Base-by-base conservation (phyloP, 1,140 invertebrate species). In the Neocloeon triangulifer region DNA sequence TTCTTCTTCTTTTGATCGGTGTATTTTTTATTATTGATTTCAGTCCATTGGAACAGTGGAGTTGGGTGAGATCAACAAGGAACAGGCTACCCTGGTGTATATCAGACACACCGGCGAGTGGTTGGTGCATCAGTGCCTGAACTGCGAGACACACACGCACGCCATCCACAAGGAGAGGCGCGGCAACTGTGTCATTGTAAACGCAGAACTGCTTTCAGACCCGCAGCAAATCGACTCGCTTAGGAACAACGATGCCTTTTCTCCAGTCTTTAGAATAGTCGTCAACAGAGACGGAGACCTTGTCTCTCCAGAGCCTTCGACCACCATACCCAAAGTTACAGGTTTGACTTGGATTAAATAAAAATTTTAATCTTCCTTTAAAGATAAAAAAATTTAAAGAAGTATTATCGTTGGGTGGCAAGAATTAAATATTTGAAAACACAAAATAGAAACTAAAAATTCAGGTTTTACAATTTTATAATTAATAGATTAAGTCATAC, bases 141-240 rank as follows among this genome's bases (percentile, higher is more conserved):
- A 56, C 41, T 58, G 55, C 44, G 41, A 36, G n/a, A 43, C 42
- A 35, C 50, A 57, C 36, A 59, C 59, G 10, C 58, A 62, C 47
- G 59, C 59, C n/a, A 43, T 62, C 5, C 55, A 61, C 22, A 48
- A 45, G 37, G 50, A 58, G 36, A 48, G 50, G 40, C 58, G 56
- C 37, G 56, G 56, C 27, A 48, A 51, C 33, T 46, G 46, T 39
- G 53, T 61, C 30, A 43, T 62, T 15, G 49, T 62, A 32, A 51
- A 51, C 41, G 43, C 43, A 19, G 46, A 54, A 39, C 43, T 62
- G 34, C 35, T 59, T 53, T 45, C 37, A 35, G 44, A 45, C 37
- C 19, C 43, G 15, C 44, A 48, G 19, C 50, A 55, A 40, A 50
- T 56, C 37, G 38, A 42, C 14, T 44, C 43, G 19, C 35, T 55